phyloP scores from a whole-genome alignment of 2,797 vertebrate species.

The Tympanoctomys barrerae region DNA sequence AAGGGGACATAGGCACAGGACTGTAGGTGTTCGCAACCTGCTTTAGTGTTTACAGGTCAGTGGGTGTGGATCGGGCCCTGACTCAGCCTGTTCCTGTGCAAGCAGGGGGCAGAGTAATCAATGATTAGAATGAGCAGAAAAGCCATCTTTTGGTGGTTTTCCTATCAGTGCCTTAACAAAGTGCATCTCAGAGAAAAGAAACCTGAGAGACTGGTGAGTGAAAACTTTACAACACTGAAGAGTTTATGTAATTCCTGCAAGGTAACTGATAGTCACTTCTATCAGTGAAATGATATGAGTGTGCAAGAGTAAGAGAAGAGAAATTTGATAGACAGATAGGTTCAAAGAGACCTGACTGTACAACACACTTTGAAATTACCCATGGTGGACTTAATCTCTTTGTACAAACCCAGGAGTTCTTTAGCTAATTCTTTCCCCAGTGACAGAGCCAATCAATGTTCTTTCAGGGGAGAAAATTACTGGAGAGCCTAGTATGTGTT shows the following conservation, averaged over 20 bases:
- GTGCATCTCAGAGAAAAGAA: conserved; percentile 24
- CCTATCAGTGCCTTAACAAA: not conserved
- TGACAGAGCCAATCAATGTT: conserved; percentile 85
- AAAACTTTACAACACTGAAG: conserved; percentile 16
- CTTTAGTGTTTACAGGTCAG: not conserved
- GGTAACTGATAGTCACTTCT: conserved; percentile 33
- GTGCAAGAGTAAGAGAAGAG: conserved; percentile 55
- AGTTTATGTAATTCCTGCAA: conserved; percentile 22
- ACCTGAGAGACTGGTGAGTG: not conserved
- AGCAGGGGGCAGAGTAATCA: not conserved
- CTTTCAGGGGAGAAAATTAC: conserved; percentile 88
- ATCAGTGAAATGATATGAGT: not conserved
- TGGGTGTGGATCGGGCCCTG: not conserved
- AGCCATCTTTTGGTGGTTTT: conserved; percentile 31
- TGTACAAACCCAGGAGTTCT: conserved; percentile 77
- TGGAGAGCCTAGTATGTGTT: conserved; percentile 88
- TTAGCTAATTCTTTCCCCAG: conserved; percentile 83
- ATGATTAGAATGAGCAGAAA: not conserved
- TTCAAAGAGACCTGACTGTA: conserved; percentile 76
- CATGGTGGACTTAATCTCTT: conserved; percentile 78
- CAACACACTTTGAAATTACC: conserved; percentile 76
- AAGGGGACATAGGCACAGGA: conserved; percentile 5
- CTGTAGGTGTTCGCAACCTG: not conserved
- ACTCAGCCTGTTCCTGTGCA: not conserved
- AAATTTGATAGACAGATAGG: conserved; percentile 62